Percentiles rank a stretch among this genome's conserved stretches.
These are phyloP conservation scores for Chrysogorgia sp. DNA, from an alignment of 92 coral and sea anemone species.

Conservation along the genomic window DNA sequence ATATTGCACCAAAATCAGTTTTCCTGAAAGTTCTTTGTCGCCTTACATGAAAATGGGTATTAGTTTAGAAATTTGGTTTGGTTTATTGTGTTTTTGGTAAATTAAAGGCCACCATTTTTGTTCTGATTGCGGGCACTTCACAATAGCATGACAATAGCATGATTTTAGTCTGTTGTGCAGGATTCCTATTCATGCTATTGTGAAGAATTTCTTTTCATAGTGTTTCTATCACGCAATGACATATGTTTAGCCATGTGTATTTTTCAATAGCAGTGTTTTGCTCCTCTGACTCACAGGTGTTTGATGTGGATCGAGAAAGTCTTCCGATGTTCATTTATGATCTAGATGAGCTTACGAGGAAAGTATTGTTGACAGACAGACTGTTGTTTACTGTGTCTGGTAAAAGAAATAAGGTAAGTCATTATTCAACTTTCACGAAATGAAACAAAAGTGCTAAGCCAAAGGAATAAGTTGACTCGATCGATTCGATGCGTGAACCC, in stretches of 20 bases:
- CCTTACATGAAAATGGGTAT: no score
- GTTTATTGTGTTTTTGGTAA: no score
- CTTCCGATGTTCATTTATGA: slow-evolving; percentile 95
- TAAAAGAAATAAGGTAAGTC: slow-evolving; percentile 68
- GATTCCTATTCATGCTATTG: no score
- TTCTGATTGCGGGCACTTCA: no score
- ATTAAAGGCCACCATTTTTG: no score
- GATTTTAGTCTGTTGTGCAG: no score
- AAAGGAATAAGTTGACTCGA: not conserved
- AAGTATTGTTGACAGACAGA: slow-evolving; percentile 80
- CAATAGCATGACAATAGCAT: no score
- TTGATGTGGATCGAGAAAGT: slow-evolving; percentile 87
- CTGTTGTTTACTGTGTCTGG: slow-evolving; percentile 79
- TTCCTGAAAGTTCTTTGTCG: no score
- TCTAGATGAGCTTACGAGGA: slow-evolving; percentile 74
- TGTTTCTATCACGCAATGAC: not conserved
- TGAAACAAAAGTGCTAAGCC: not conserved
- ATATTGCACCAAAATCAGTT: no score
- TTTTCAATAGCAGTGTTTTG: not conserved
- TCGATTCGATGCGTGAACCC: not conserved
- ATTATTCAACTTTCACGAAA: no score
- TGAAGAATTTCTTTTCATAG: no score
- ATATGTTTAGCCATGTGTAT: not conserved
- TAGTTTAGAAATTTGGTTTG: no score
- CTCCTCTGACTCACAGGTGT: slow-evolving; percentile 61